Evolutionary conservation across 2,797 vertebrate genomes (phyloP), one percentile per base, ranked within the genome.

Genomic region (Sebastes flavidus): DNA sequence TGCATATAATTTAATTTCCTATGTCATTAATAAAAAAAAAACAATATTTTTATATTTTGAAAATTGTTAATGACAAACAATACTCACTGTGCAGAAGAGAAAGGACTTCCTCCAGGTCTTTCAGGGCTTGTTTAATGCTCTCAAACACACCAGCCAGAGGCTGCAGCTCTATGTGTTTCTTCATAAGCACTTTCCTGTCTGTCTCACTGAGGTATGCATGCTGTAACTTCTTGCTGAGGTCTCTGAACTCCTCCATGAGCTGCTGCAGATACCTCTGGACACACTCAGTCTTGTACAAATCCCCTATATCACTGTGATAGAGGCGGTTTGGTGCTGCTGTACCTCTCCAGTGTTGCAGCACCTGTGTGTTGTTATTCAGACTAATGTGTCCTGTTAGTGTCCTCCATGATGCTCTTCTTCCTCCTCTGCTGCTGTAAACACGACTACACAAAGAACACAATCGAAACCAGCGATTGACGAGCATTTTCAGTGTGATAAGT

Each of bases 71-170:
- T 42, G 22, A n/a, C 5, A 65, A 20, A 27, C 29, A 42, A n/a
- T 2, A 59, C 91, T 91, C 91, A 98, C 97, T 93, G 76, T 93
- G 87, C 86, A 96, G 93, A 74, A 97, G 91, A 0, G 94, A 92
- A 36, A 95, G 84, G 60, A 99, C 88, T 32, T 99, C 98, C 62
- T 95, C 86, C 0, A 95, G 87, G 66, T 98, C 97, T 81, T 87
- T 89, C 75, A 94, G 74, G 3, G 96, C 93, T 24, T 90, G 74
- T 66, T 95, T 90, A 54, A 95, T 89, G 59, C 92, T 90, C 30
- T 92, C 87, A 84, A 95, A 95, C 0, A 94, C 83, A 24, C 87
- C 55, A 6, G 84, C 92, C 65, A 97, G 58, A 5, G 96, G 95
- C 42, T 88, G 93, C 70, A 98, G 91, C 81, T 97, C 81, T 0